Evolutionary conservation across 92 coral and sea anemone species (phyloP).

Genomic region (Phenganax marumi): DNA sequence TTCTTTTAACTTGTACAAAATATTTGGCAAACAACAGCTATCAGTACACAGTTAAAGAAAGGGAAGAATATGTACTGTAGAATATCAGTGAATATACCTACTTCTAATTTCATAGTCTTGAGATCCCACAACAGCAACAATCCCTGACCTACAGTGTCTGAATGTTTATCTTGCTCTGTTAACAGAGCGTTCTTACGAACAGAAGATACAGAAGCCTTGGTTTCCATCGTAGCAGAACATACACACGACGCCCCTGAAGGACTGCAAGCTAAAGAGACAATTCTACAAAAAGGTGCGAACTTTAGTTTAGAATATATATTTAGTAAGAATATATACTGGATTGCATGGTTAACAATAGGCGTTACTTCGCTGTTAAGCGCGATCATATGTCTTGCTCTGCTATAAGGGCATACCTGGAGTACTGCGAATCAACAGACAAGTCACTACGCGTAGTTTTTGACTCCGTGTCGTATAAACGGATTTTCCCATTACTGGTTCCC

Average conservation of each 20-base stretch:
- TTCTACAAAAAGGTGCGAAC: constrained; percentile 46
- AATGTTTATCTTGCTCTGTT: constrained; percentile 24
- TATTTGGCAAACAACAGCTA: neutral
- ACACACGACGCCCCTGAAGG: constrained; percentile 87
- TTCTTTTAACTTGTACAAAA: no score
- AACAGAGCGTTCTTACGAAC: constrained; percentile 43
- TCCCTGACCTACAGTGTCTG: constrained; percentile 47
- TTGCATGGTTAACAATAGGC: no score
- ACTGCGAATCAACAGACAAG: constrained; percentile 72
- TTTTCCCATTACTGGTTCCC: constrained; percentile 88
- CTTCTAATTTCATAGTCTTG: constrained; percentile 82
- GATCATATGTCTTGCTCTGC: no score
- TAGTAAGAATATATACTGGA: neutral
- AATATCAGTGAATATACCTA: constrained; percentile 1
- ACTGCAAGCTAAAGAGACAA: constrained; percentile 91
- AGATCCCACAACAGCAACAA: constrained; percentile 91
- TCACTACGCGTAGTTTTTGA: constrained; percentile 81
- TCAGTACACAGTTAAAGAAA: neutral
- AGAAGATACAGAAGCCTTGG: constrained; percentile 51
- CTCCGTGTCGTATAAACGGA: constrained; percentile 85
- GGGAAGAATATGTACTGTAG: neutral
- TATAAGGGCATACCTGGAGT: constrained; percentile 66
- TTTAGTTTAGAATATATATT: neutral
- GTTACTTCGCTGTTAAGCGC: no score
- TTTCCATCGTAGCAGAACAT: constrained; percentile 81